These are phyloP conservation scores for Neocloeon triangulifer DNA, from an alignment of 1,140 invertebrate species.

Conservation along the genomic window DNA sequence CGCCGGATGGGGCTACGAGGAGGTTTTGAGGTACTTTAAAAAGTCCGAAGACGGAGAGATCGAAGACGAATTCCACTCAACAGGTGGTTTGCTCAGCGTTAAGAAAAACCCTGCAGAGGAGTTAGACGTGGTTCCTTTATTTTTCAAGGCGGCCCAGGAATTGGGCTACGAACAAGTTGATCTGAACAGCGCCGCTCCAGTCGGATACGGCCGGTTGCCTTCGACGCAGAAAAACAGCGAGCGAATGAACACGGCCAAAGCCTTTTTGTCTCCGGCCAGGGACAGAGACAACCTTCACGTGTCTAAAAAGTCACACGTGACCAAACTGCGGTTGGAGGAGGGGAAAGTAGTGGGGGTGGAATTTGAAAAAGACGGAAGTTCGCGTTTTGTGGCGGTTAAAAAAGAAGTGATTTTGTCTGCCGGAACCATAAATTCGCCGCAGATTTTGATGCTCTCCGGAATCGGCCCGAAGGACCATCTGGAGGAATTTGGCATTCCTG, in stretches of 20 bases:
- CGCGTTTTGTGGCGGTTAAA: conserved; percentile 19
- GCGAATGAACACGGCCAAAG: conserved; percentile 34
- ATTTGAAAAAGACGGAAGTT: conserved; percentile 26
- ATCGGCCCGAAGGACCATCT: conserved; percentile 44
- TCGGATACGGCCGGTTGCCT: conserved; percentile 24
- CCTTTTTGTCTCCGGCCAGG: conserved; percentile 31
- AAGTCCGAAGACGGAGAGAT: conserved; percentile 16
- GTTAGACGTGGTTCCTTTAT: too few relatives aligned
- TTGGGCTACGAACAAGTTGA: conserved; percentile 17
- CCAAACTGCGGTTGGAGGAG: conserved; percentile 25
- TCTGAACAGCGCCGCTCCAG: conserved; percentile 17
- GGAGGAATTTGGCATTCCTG: conserved; percentile 25
- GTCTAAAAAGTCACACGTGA: conserved; percentile 30
- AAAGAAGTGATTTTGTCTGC: conserved; percentile 16
- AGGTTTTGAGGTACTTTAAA: conserved; percentile 22
- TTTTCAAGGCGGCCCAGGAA: conserved; percentile 16
- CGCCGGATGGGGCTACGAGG: conserved; percentile 27
- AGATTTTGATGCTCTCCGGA: conserved; percentile 46
- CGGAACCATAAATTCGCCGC: conserved; percentile 21
- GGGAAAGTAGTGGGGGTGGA: conserved; percentile 36
- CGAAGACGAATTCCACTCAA: conserved; percentile 17
- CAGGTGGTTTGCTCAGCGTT: conserved; percentile 21
- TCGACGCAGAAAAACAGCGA: conserved; percentile 23
- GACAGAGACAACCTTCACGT: conserved; percentile 41
- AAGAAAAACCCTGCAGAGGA: conserved; percentile 35